These are phyloP conservation scores for Aethina tumida DNA, from an alignment of 1,140 invertebrate genomes.

Conservation along the genomic window DNA sequence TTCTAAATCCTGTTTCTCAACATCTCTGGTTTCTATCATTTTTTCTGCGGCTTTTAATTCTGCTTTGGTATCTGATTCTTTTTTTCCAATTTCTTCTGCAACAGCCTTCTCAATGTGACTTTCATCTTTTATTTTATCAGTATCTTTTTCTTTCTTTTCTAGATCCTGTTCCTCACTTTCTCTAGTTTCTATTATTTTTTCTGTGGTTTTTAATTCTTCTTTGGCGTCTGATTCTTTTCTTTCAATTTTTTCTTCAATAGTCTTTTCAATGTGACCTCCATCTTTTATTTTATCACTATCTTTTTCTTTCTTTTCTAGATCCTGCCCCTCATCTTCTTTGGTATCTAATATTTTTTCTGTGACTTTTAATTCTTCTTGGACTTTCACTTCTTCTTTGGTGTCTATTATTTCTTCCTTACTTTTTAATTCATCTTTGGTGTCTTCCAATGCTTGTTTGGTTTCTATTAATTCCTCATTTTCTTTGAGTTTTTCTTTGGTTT, in stretches of 20 bases:
- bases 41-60: not conserved
- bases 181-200: constrained; percentile 2
- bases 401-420: constrained; percentile 10
- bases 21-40: constrained; percentile 2
- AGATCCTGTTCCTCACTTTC: constrained; percentile 1
- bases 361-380: constrained; percentile 3
- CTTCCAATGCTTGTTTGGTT: not conserved
- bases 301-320: not conserved
- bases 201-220: not conserved
- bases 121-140: not conserved
- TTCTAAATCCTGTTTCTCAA: not conserved
- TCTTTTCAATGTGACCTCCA: not conserved
- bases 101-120: not conserved
- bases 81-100: not conserved
- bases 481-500: not conserved
- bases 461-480: constrained; percentile 1
- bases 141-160: not conserved
- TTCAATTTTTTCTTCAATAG: not conserved
- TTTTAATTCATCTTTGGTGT: not conserved
- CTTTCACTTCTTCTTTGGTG: not conserved
- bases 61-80: not conserved
- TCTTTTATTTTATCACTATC: constrained; percentile 1
- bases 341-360: not conserved
- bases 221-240: not conserved
- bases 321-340: constrained; percentile 2